Evolutionary conservation across 2,888 invertebrate species (phyloP), one percentile per base, ranked within the genome.

Genomic region (Trachelus troglodyta): DNA sequence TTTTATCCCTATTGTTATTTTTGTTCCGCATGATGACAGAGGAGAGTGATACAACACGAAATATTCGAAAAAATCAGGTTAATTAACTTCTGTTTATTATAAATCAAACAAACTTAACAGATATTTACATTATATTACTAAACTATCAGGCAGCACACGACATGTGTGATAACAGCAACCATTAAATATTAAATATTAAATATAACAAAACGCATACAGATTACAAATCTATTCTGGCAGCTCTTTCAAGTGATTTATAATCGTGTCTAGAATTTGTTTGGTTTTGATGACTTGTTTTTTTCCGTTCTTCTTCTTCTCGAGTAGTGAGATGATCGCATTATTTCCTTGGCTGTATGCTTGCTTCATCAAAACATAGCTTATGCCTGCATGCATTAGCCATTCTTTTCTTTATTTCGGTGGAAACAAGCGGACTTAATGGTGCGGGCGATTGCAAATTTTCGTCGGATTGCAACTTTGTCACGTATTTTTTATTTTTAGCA

Each of bases 311-410:
- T 34, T 34, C 34, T 34, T 34, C 34, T 34, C 11, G 34, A 34
- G 34, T 34, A 73, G 33, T 11, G 73, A 71, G 23, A 37, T 73
- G 31, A 76, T 37, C 15, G 31, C 40, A 56, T 76, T 12, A n/a
- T 76, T 35, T 40, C 76, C 73, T 73, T 73, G 73, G 33, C 12
- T 30, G 37, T 76, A 76, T 30, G 76, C 34, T 40, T 73, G 73
- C 12, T 73, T 40, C 33, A 73, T n/a, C 30, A 34, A 33, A 76
- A 23, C 34, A 69, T 76, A 76, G 76, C 33, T 76, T 11, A 73
- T 76, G 34, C 74, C 74, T 34, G 77, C 77, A 77, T 74, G n/a
- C n/a, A n/a, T n/a, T 11, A 34, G 74, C 74, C 69, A 77, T 74
- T 77, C 68, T 35, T 37, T n/a, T 76, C 30, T 34, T 15, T 30